These are phyloP conservation scores for Cheirogaleus major DNA, from an alignment of 2,797 vertebrate genomes.

Conservation along the genomic window DNA sequence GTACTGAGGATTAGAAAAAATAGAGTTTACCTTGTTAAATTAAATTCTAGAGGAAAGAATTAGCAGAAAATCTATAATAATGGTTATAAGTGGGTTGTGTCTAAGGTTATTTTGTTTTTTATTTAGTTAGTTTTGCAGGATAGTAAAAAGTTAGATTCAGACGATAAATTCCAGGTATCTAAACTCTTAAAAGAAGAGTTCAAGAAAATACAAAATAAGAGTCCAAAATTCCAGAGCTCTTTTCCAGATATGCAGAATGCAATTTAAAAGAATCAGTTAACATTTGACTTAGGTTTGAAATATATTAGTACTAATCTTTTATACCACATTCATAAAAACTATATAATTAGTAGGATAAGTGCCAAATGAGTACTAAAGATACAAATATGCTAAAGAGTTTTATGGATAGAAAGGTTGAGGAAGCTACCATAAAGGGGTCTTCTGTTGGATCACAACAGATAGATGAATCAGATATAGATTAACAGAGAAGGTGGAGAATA, in stretches of 20 bases:
- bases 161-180: conserved; percentile 12
- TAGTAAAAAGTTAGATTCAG: conserved; percentile 4
- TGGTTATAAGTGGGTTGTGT: not conserved
- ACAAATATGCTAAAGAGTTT: not conserved
- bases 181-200: not conserved
- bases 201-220: not conserved
- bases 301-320: not conserved
- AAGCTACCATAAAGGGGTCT: not conserved
- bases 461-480: not conserved
- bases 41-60: conserved; percentile 53
- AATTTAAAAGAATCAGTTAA: conserved; percentile 37
- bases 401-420: not conserved
- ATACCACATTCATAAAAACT: not conserved
- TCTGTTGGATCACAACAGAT: not conserved
- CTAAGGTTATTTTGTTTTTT: conserved; percentile 9
- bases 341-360: not conserved
- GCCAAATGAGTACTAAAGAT: not conserved
- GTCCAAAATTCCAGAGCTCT: not conserved
- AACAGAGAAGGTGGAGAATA: not conserved
- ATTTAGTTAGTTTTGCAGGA: conserved; percentile 23
- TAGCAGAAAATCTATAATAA: conserved; percentile 42
- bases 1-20: conserved; percentile 13
- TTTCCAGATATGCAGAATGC: not conserved
- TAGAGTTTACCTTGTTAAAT: not conserved
- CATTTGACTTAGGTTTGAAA: conserved; percentile 23